phyloP scores from a whole-genome alignment of 2,113 vertebrate species.

The Raja brachyura region DNA sequence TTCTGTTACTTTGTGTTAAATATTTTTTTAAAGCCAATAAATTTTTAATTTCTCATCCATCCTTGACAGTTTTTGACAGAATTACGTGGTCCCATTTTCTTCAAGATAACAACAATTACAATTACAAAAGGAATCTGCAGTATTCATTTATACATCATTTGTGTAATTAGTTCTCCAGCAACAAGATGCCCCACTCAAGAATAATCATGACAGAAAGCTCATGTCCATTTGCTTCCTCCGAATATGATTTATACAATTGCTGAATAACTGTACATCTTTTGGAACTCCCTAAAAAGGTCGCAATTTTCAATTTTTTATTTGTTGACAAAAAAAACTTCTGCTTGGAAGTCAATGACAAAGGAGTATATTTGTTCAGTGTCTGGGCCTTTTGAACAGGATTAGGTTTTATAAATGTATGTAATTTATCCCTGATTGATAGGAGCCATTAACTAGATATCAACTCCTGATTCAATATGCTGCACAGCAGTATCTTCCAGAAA shows the following conservation, averaged over 20 bases:
- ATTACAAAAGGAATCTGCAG: conserved; percentile 59
- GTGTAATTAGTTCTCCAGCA: conserved; percentile 62
- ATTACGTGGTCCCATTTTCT: conserved; percentile 68
- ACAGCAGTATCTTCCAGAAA: conserved; percentile 32
- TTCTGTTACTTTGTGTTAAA: conserved; percentile 52
- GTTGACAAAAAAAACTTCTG: conserved; percentile 6
- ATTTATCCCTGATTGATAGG: conserved; percentile 36
- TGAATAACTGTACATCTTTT: not conserved
- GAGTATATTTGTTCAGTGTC: not conserved
- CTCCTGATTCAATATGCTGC: conserved; percentile 36
- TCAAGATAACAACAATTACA: conserved; percentile 81
- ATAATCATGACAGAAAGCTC: conserved; percentile 46
- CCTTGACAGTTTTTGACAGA: conserved; percentile 62
- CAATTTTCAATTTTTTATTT: conserved; percentile 15
- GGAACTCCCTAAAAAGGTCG: not conserved
- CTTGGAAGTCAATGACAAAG: conserved; percentile 20
- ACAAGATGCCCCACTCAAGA: conserved; percentile 52
- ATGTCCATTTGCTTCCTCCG: conserved; percentile 42
- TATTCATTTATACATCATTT: conserved; percentile 49
- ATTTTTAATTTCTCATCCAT: conserved; percentile 85
- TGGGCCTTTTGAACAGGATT: not conserved
- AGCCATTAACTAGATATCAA: conserved; percentile 37
- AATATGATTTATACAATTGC: not conserved
- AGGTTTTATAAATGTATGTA: conserved; percentile 32
- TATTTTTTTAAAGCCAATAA: conserved; percentile 78